Base-by-base conservation (phyloP, 2,888 invertebrate species). In the Conchocele bisecta region DNA sequence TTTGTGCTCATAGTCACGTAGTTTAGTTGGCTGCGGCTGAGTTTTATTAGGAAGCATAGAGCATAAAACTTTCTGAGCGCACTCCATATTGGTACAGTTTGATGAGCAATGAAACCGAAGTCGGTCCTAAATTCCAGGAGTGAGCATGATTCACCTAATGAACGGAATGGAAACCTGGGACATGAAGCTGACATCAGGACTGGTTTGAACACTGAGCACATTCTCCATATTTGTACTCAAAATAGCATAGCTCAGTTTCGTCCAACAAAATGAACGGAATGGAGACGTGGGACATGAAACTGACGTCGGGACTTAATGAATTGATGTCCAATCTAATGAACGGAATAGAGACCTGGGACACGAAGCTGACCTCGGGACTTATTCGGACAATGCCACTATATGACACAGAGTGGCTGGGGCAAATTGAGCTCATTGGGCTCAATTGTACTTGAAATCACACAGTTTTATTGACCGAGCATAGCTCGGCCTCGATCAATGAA, bases 371-470 rank as follows among this genome's bases (percentile, higher is more conserved):
- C 11, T 79, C 88, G 3, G 61, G 81, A 50, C 63, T 84, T 6
- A 82, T 82, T 50, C 86, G 84, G 7, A 78, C 81, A 11, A 61
- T 83, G 66, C 78, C 83, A 4, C 81, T 91, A 37, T 83, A 84
- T n/a, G 90, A 90, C 41, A 83, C 83, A 17, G 90, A 91, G 61
- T 91, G 90, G 91, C 77, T 77, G 28, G 63, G 77, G 29, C 86
- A 90, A 48, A 86, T 84, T 54, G 82, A 86, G 39, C 76, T 83
- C 26, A 80, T 91, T 78, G 90, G 90, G 59, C n/a, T n/a, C n/a
- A n/a, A n/a, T n/a, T n/a, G n/a, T n/a, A n/a, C n/a, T n/a, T n/a
- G n/a, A n/a, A n/a, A n/a, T n/a, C n/a, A n/a, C n/a, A n/a, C n/a
- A n/a, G n/a, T n/a, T n/a, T n/a, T n/a, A n/a, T n/a, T n/a, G n/a